Percentiles rank a stretch among this genome's conserved stretches.
phyloP scores from a whole-genome alignment of 2,888 invertebrate genomes.

The Thereva unica region DNA sequence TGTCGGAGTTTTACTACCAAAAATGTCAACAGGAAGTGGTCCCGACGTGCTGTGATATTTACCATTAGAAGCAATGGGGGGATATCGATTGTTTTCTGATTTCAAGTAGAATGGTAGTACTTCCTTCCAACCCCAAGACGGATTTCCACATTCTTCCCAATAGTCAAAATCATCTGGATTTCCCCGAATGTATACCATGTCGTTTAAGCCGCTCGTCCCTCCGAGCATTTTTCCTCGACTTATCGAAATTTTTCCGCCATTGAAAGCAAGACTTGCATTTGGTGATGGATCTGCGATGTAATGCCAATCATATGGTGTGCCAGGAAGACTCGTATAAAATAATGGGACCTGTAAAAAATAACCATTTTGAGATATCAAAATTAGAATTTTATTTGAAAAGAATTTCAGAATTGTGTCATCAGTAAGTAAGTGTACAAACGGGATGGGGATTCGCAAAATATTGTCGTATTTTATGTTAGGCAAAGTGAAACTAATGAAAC shows the following conservation, averaged over 20 bases:
- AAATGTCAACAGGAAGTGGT: constrained; percentile 61
- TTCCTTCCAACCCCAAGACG: constrained; percentile 70
- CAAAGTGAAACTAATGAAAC: too few species aligned
- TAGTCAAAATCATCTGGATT: constrained; percentile 64
- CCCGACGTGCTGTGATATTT: constrained; percentile 59
- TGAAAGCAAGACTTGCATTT: constrained; percentile 22
- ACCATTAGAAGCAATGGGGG: constrained; percentile 12
- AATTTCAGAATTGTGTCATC: too few species aligned
- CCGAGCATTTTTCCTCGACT: constrained; percentile 59
- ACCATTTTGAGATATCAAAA: too few species aligned
- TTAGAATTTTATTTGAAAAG: too few species aligned
- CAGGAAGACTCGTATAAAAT: constrained; percentile 15
- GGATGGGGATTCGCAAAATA: too few species aligned
- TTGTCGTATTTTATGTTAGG: too few species aligned
- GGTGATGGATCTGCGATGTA: constrained; percentile 31
- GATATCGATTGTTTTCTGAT: constrained; percentile 59
- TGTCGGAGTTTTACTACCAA: constrained; percentile 51
- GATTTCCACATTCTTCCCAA: constrained; percentile 63
- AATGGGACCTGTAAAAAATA: constrained; percentile 38
- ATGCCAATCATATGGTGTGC: constrained; percentile 38
- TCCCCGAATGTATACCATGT: constrained; percentile 65
- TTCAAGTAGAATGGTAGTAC: constrained; percentile 77
- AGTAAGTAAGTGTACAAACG: too few species aligned
- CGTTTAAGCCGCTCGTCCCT: constrained; percentile 59
- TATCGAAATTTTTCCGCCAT: constrained; percentile 47